Evolutionary conservation across 2,888 invertebrate species (phyloP).

Genomic region (Phengaris alcon): DNA sequence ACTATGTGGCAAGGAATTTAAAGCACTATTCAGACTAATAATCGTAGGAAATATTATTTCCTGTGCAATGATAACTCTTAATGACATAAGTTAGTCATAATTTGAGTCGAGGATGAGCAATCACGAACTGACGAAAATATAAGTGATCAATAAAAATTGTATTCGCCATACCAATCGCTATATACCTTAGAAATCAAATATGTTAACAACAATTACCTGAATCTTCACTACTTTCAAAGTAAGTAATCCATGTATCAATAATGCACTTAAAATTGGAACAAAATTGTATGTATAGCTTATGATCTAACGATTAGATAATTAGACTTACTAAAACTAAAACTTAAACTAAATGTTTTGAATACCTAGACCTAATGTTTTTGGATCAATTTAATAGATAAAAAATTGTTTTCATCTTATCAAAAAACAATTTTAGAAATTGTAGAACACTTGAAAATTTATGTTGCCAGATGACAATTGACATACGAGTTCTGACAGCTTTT

Average conservation of each 20-base stretch:
- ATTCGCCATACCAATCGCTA: neutral
- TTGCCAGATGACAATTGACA: too few relatives aligned
- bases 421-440: neutral
- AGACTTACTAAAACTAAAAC: neutral
- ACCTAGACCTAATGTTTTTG: neutral
- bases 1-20: too few relatives aligned
- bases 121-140: neutral
- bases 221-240: neutral
- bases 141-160: neutral
- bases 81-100: conserved; percentile 7
- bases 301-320: neutral
- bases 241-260: neutral
- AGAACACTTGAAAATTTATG: neutral
- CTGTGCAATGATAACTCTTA: neutral
- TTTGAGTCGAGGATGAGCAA: neutral
- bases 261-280: neutral
- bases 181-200: neutral
- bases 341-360: neutral
- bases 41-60: neutral
- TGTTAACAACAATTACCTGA: neutral
- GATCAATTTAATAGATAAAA: neutral
- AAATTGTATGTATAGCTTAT: neutral
- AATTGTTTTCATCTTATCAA: neutral
- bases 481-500: neutral
- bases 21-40: neutral